Evolutionary conservation across 2,797 vertebrate genomes (phyloP), one percentile per base, ranked within the genome.

Genomic region (Eulemur mongoz): DNA sequence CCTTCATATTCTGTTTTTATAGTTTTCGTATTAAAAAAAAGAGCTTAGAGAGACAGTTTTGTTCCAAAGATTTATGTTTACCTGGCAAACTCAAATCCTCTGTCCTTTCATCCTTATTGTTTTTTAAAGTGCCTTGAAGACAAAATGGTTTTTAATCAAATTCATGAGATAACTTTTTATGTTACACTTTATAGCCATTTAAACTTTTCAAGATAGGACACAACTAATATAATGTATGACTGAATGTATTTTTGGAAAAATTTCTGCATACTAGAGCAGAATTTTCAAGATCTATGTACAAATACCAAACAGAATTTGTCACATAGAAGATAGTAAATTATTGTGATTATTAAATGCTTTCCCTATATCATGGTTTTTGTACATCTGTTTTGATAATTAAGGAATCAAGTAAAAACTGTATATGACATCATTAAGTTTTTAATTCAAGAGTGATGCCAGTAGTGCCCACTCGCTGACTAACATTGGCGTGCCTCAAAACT

Each of bases 61-160:
- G 84, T 97, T 96, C 73, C n/a, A 61, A 96, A 98, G 96, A 98
- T 97, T 98, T 98, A 97, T 96, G 89, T 97, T 97, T 98, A 96
- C 96, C 78, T 93, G 93, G 93, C 76, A 95, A 97, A 94, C 76
- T 95, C 40, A 79, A 92, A 94, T 94, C 91, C 32, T 92, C 54
- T 94, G 48, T 95, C 87, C 78, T 96, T 97, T 96, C 61, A 78
- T 97, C 59, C 94, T 96, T 93, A 97, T 80, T 98, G 96, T 97
- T 97, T 98, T 96, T 92, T 92, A 96, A 97, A 96, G 78, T 89
- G 52, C 92, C 92, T 97, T 97, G 83, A 96, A 97, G 89, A 96
- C 93, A 97, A 97, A 96, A 97, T 94, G 95, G 67, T 89, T 97
- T 97, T 97, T 97, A 98, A 98, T 97, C 89, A 97, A 97, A 96